Evolutionary conservation across 2,797 vertebrate genomes (phyloP).

Genomic region (Danio tinwini): DNA sequence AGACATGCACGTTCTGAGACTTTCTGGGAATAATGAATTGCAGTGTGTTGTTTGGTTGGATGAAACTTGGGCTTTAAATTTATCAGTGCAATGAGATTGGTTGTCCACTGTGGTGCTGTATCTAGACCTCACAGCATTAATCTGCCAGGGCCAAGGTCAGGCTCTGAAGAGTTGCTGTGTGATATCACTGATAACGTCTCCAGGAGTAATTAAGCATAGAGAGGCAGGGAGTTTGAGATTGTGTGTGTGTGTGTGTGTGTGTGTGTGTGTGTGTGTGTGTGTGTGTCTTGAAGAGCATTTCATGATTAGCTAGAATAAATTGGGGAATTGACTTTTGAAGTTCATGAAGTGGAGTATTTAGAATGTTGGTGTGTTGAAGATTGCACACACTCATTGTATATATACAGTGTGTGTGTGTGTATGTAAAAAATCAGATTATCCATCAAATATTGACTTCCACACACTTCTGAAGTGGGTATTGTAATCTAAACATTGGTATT

Average conservation of each 20-base stretch:
- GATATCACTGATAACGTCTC: conserved; percentile 52
- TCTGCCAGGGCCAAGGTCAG: conserved; percentile 54
- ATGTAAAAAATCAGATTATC: too few species aligned
- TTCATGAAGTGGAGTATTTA: not conserved
- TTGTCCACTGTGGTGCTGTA: not conserved
- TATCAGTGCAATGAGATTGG: not conserved
- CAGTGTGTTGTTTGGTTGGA: not conserved
- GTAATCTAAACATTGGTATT: too few species aligned
- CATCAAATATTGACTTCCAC: too few species aligned
- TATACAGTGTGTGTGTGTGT: too few species aligned
- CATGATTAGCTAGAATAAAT: conserved; percentile 13
- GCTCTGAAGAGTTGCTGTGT: conserved; percentile 41
- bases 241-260: not conserved
- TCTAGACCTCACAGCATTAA: conserved; percentile 33
- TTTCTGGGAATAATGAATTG: not conserved
- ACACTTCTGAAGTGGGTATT: too few species aligned
- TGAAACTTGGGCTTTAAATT: not conserved
- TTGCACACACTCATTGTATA: too few species aligned
- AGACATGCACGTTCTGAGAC: not conserved
- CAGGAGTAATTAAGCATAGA: conserved; percentile 51
- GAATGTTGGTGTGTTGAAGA: too few species aligned
- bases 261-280: not conserved
- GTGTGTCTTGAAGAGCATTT: not conserved
- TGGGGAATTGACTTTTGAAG: not conserved
- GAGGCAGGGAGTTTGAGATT: conserved; percentile 24